A percentile compares a stretch with the other conserved stretches of the same genome.
These are phyloP conservation scores for Drosophila grimshawi DNA, from an alignment of 1,140 invertebrate genomes.

Conservation along the genomic window DNA sequence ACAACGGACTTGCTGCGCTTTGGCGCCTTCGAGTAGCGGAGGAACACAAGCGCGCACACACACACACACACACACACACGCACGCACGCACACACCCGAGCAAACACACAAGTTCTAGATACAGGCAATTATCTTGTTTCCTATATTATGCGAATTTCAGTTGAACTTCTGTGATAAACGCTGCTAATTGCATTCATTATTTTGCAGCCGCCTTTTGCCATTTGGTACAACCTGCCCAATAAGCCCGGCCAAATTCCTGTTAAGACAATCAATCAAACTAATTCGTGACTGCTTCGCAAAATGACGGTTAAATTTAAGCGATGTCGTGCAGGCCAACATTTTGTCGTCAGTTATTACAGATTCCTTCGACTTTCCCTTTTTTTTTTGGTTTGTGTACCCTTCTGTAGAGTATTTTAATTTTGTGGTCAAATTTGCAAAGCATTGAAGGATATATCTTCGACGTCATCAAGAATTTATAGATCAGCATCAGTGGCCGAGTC, in stretches of 20 bases:
- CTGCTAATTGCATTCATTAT: constrained; percentile 74
- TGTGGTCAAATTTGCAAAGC: too few relatives aligned
- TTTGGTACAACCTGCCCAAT: constrained; percentile 17
- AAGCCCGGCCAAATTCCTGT: constrained; percentile 39
- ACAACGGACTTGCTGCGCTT: constrained; percentile 68
- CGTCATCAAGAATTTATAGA: too few relatives aligned
- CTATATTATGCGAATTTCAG: constrained; percentile 13
- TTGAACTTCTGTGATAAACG: constrained; percentile 24
- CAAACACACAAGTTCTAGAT: constrained; percentile 1
- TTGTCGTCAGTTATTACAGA: constrained; percentile 24
- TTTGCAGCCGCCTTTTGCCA: constrained; percentile 32
- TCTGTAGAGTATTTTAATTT: too few relatives aligned
- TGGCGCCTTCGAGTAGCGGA: constrained; percentile 66
- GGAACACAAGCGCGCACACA: not conserved
- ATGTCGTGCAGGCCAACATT: constrained; percentile 34
- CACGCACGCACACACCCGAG: not conserved
- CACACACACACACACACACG: constrained; percentile 3
- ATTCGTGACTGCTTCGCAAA: constrained; percentile 45
- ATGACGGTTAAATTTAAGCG: constrained; percentile 44
- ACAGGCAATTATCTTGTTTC: constrained; percentile 47
- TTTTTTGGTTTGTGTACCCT: constrained; percentile 2
- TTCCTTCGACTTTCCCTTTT: not conserved
- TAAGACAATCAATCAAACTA: constrained; percentile 71
- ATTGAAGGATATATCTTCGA: too few relatives aligned
- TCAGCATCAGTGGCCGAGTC: too few relatives aligned